A percentile compares a stretch with the other conserved stretches of the same genome.
Conservation (phyloP, 2,888 invertebrate genomes). For the Drosophila robusta region DNA sequence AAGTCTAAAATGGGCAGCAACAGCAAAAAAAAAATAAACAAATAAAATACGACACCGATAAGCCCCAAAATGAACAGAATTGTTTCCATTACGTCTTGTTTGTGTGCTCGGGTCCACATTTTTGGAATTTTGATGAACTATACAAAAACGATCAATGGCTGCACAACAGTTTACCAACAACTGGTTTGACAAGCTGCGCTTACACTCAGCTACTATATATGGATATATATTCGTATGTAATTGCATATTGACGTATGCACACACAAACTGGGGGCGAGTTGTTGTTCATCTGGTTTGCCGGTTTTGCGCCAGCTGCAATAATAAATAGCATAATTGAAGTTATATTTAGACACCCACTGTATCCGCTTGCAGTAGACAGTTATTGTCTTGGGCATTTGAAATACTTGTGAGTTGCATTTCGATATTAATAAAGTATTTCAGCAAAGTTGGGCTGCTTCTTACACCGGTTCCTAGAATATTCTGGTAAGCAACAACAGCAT, state of each 20-base stretch:
- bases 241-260: neutral
- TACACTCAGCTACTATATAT: conserved; percentile 1
- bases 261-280: conserved; percentile 27
- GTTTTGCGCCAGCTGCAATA: conserved; percentile 70
- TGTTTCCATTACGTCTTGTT: conserved; percentile 7
- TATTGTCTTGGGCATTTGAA: conserved; percentile 6
- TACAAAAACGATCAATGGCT: conserved; percentile 43
- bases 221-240: conserved; percentile 6
- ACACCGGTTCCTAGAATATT: conserved; percentile 21
- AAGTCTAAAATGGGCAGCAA: conserved; percentile 13
- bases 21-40: conserved; percentile 26
- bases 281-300: conserved; percentile 71
- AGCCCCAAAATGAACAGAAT: conserved; percentile 21
- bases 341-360: conserved; percentile 72
- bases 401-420: conserved; percentile 15
- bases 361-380: conserved; percentile 50
- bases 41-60: conserved; percentile 32
- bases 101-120: conserved; percentile 34
- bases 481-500: conserved; percentile 63
- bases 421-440: conserved; percentile 8
- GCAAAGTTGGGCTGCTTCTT: neutral
- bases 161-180: conserved; percentile 41
- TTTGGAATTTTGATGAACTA: conserved; percentile 48
- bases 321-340: conserved; percentile 71
- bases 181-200: conserved; percentile 40